Conservation (phyloP, 2,797 vertebrate genomes). For the Xenops minutus region DNA sequence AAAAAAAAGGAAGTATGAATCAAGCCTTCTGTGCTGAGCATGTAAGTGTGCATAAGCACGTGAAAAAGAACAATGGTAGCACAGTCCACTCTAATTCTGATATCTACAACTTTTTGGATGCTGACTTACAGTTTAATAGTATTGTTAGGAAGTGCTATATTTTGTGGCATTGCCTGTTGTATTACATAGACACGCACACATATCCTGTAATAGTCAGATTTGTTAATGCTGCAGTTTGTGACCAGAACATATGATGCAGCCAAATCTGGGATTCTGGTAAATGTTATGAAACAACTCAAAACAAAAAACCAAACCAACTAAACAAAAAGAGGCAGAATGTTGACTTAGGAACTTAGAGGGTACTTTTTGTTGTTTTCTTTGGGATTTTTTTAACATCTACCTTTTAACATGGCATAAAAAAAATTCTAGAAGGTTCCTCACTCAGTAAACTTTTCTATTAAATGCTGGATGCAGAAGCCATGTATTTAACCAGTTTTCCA, state of each 20-base stretch:
- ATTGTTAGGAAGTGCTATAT: background rate
- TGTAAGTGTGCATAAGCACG: background rate
- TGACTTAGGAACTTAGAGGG: background rate
- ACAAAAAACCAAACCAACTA: too few species aligned
- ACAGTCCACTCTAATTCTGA: background rate
- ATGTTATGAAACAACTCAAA: background rate
- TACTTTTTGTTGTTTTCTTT: background rate
- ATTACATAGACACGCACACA: background rate
- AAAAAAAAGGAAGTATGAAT: background rate
- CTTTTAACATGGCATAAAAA: slow-evolving; percentile 34
- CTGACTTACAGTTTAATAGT: background rate
- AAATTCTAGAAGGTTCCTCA: slow-evolving; percentile 60
- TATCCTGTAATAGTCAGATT: background rate
- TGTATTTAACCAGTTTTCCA: slow-evolving; percentile 58
- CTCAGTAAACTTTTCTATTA: slow-evolving; percentile 68
- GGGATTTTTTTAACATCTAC: background rate
- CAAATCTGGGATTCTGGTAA: background rate
- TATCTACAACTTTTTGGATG: background rate
- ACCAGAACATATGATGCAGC: background rate
- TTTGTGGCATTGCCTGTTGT: background rate
- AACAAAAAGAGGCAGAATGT: background rate
- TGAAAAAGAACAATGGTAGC: background rate
- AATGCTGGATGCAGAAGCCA: slow-evolving; percentile 47
- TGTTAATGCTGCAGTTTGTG: background rate
- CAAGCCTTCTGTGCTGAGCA: background rate